phyloP scores from a whole-genome alignment of 2,797 vertebrate genomes.

The Masticophis lateralis region DNA sequence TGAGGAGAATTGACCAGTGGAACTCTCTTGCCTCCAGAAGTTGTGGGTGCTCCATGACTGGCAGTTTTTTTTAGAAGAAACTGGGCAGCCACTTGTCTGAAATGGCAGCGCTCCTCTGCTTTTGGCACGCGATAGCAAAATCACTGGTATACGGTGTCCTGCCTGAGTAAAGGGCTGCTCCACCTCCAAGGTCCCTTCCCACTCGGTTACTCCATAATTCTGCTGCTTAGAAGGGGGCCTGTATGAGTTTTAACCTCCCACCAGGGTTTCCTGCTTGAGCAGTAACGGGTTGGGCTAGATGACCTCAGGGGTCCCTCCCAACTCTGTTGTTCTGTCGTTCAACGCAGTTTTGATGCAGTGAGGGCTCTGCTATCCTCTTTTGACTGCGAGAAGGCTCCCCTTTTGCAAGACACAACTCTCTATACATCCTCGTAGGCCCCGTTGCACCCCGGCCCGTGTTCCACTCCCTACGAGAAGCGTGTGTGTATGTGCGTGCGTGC shows the following conservation, averaged over 20 bases:
- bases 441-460: not conserved
- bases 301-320: not conserved
- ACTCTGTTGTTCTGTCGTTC: not conserved
- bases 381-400: not conserved
- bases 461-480: too few relatives aligned
- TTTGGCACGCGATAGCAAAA: too few relatives aligned
- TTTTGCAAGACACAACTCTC: too few relatives aligned
- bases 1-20: not conserved
- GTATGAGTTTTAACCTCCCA: too few relatives aligned
- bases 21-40: accelerated
- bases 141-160: too few relatives aligned
- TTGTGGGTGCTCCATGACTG: not conserved
- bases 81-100: not conserved
- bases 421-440: too few relatives aligned
- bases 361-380: not conserved
- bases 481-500: too few relatives aligned
- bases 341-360: not conserved
- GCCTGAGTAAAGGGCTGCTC: too few relatives aligned
- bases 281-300: not conserved
- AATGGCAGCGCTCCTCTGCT: not conserved
- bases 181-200: too few relatives aligned
- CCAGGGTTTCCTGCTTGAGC: too few relatives aligned
- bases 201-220: too few relatives aligned
- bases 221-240: too few relatives aligned
- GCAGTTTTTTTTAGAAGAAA: not conserved